Evolutionary conservation across 2,888 invertebrate genomes (phyloP), one percentile per base, ranked within the genome.

Genomic region (Macaria notata): DNA sequence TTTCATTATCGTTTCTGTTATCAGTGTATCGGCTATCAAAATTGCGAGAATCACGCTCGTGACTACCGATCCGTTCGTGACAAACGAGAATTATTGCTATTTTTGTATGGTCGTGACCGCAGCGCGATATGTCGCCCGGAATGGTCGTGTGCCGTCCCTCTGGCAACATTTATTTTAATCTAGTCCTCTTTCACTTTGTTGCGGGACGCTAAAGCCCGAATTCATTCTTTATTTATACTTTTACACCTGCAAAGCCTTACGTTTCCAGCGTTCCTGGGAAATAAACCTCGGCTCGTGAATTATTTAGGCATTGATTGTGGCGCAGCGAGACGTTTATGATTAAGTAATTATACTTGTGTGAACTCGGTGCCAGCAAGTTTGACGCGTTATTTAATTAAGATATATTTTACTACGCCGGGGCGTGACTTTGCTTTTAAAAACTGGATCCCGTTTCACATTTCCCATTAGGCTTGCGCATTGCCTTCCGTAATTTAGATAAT

Each of bases 341-440:
- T 80, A 83, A 83, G 83, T 85, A 81, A 87, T 86, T 83, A 84
- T 75, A 75, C 49, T 59, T 59, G 55, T 52, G 54, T 46, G 50
- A 51, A 50, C 42, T 54, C 47, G 50, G 46, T 48, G 59, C 51
- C 72, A 71, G 76, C 74, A 74, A 78, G 75, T 80, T 81, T 79
- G 78, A 75, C 79, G 76, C 72, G 69, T 64, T 51, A 77, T 84
- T 83, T 88, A 88, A 89, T 88, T 88, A 86, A 86, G 84, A 85
- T 78, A 79, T 84, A 88, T 89, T 86, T 85, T 88, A 77, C 76
- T 75, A 69, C 49, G 49, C 38, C 76, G 78, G 76, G 72, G 79
- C 86, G 79, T 85, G 86, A 86, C 84, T 85, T 73, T 72, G 79
- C 79, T 76, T 84, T 85, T 80, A 81, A 86, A 84, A 84, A 81